These are phyloP conservation scores for Tachycineta bicolor DNA, from an alignment of 2,113 vertebrate species.

Conservation along the genomic window DNA sequence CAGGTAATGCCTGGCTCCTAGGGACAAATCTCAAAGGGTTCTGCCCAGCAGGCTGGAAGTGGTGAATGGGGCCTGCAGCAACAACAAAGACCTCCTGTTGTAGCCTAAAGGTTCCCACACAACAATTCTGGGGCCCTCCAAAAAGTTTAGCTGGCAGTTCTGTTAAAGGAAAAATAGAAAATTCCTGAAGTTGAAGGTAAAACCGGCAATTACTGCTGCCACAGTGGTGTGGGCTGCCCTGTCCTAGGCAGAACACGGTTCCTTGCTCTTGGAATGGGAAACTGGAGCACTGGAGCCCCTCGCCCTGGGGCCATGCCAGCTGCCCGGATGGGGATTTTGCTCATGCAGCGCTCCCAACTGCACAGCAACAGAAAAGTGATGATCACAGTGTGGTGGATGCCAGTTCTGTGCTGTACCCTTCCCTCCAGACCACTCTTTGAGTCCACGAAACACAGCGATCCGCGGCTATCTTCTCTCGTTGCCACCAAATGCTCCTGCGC, in stretches of 20 bases:
- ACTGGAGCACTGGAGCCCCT: neutral
- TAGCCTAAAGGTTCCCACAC: neutral
- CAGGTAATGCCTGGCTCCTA: neutral
- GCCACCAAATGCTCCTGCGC: too few relatives aligned
- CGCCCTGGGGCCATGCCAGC: neutral
- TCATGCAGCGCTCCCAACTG: fast-evolving
- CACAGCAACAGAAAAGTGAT: fast-evolving
- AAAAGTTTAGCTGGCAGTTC: neutral
- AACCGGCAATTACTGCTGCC: neutral
- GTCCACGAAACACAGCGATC: fast-evolving
- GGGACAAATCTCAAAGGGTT: neutral
- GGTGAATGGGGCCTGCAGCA: neutral
- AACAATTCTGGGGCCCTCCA: neutral
- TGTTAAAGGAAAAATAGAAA: neutral
- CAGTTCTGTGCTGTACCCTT: neutral
- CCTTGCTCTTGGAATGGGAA: neutral
- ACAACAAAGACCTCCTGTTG: neutral
- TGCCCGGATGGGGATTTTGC: neutral
- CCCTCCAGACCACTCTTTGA: neutral
- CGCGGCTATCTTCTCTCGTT: fast-evolving
- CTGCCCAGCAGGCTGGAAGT: neutral
- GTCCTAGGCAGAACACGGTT: fast-evolving
- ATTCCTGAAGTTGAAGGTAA: neutral
- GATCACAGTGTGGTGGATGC: fast-evolving
- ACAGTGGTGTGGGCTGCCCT: fast-evolving